Evolutionary conservation across 2,797 vertebrate species (phyloP), one percentile per base, ranked within the genome.

Genomic region (Mastacembelus armatus): DNA sequence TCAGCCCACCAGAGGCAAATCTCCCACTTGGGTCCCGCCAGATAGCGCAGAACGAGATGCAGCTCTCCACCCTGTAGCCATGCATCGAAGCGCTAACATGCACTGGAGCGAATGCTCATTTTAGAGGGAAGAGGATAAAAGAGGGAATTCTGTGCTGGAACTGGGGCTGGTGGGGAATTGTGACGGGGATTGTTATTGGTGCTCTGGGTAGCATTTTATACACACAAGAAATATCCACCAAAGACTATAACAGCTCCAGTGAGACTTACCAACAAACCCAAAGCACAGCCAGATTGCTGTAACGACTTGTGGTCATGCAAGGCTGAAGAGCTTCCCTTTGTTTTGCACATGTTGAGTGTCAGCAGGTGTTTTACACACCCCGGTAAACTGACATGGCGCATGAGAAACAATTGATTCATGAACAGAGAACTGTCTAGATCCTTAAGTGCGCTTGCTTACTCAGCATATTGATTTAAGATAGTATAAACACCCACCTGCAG

Each of bases 151-250:
- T 16, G 60, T 15, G 48, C 78, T 56, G 74, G 38, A 74, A 62
- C 71, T 57, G 66, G 42, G 55, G 55, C 54, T 71, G 79, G 35
- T 76, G 67, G 61, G 61, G 75, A 73, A 78, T 71, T 67, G 73
- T 3, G 19, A 44, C 49, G 57, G 48, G 74, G 65, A 66, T 76
- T 81, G 72, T 78, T 70, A 83, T 87, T 84, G 85, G 91, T 63
- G 85, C 86, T 78, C 40, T 38, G 32, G 79, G 84, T 80, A 77
- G 77, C 57, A 72, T 80, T 79, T 78, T 73, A 85, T 83, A 75
- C 81, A 83, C 73, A 81, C 65, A 77, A 80, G 78, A 86, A 89
- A 83, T 68, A 88, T 83, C 74, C 68, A 82, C 48, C 58, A 65
- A 71, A 71, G 59, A 74, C 74, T 47, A 22, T 40, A 67, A 83